A percentile compares a stretch with the other conserved stretches of the same genome.
phyloP scores from a whole-genome alignment of 2,113 vertebrate species.

The Toxostoma redivivum region DNA sequence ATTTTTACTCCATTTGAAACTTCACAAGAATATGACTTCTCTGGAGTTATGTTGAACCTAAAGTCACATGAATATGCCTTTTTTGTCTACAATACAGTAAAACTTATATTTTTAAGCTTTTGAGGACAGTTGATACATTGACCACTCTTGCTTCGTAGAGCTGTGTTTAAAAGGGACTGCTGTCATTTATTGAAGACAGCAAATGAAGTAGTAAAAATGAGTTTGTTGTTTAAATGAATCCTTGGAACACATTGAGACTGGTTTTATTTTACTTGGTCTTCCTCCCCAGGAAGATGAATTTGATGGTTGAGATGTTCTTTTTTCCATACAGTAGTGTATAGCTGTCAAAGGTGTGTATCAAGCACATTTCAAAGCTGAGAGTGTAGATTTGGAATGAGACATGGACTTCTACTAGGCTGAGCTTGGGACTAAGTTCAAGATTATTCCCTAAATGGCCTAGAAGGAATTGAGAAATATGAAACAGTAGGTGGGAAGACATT shows the following conservation, averaged over 20 bases:
- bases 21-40: conserved; percentile 6
- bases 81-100: conserved; percentile 51
- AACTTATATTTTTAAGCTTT: conserved; percentile 31
- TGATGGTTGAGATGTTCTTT: background rate
- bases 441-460: background rate
- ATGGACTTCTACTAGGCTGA: background rate
- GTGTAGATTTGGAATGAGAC: background rate
- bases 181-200: conserved; percentile 56
- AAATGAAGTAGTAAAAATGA: conserved; percentile 56
- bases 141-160: conserved; percentile 40
- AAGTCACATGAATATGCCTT: conserved; percentile 30
- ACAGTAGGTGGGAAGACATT: background rate
- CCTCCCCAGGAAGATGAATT: background rate
- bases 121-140: conserved; percentile 52
- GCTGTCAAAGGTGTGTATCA: fast-evolving
- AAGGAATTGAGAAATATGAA: background rate
- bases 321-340: background rate
- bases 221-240: conserved; percentile 39
- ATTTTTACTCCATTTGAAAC: background rate
- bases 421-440: background rate
- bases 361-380: background rate
- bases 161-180: conserved; percentile 48
- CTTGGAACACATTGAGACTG: background rate
- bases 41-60: background rate
- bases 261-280: conserved; percentile 7